phyloP scores from a whole-genome alignment of 35 echinoderm and acorn worm genomes.

The Ptychodera flava region DNA sequence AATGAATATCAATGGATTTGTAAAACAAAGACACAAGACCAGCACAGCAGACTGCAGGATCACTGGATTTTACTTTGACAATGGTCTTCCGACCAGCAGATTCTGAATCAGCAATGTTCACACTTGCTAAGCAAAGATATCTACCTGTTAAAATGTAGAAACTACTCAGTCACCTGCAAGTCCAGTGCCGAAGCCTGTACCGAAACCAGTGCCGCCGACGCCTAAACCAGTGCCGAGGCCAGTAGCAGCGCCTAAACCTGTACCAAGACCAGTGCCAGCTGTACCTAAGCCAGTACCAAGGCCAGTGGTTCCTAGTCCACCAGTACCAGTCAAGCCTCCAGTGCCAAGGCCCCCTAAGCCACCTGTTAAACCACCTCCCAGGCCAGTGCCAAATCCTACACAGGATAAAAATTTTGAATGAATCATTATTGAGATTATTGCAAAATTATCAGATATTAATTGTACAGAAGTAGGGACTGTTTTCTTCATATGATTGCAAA shows the following conservation, averaged over 20 bases:
- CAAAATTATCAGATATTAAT: slow-evolving; percentile 18
- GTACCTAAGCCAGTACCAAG: slow-evolving; percentile 10
- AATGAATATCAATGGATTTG: too few species aligned
- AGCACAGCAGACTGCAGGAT: too few species aligned
- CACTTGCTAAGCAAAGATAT: too few species aligned
- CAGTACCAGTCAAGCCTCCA: not conserved
- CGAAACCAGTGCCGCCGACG: not conserved
- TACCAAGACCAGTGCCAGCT: slow-evolving; percentile 54
- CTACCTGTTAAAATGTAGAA: too few species aligned
- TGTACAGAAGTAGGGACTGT: slow-evolving; percentile 32
- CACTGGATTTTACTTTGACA: too few species aligned
- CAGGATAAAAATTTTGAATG: not conserved
- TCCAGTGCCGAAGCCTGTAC: not conserved
- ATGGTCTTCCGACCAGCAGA: too few species aligned
- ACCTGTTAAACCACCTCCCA: not conserved
- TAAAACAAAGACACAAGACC: too few species aligned
- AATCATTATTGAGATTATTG: slow-evolving; percentile 18
- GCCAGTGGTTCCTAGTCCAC: not conserved
- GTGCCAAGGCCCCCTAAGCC: not conserved
- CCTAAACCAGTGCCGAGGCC: not conserved
- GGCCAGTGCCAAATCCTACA: not conserved
- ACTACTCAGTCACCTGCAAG: slow-evolving; percentile 40
- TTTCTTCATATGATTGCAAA: too few species aligned
- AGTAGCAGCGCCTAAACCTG: not conserved
- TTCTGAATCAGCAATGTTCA: too few species aligned